A percentile compares a stretch with the other conserved stretches of the same genome.
Evolutionary conservation across 2,113 vertebrate genomes (phyloP).

Genomic region (Coptodon rendalli): DNA sequence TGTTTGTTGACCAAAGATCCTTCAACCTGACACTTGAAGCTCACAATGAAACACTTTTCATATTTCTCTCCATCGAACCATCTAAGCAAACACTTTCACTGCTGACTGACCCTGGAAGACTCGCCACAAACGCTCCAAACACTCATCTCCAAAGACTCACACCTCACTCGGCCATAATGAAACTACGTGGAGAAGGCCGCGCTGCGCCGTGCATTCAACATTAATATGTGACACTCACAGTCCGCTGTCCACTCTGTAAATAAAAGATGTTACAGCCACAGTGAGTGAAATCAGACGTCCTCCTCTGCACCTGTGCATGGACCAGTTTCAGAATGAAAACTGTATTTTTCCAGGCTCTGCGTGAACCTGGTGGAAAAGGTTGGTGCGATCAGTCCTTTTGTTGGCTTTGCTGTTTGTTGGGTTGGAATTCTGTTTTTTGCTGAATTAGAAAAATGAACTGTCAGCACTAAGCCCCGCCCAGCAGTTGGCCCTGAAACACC

Average conservation of each 20-base stretch:
- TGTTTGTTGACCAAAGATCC: background rate
- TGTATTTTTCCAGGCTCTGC: background rate
- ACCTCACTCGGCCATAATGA: background rate
- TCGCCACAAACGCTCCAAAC: background rate
- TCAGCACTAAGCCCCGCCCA: background rate
- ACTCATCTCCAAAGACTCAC: background rate
- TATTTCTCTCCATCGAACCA: background rate
- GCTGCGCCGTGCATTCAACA: background rate
- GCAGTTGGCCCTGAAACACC: background rate
- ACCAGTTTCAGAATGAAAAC: background rate
- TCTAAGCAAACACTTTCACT: background rate
- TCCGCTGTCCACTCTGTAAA: background rate
- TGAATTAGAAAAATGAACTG: background rate
- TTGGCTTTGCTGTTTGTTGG: background rate
- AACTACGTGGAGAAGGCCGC: too few species aligned
- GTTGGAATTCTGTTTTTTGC: background rate
- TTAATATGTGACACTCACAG: background rate
- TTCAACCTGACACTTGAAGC: background rate
- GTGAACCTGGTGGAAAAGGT: background rate
- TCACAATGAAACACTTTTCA: background rate
- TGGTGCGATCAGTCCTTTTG: fast-evolving
- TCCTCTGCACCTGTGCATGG: background rate
- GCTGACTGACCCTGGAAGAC: background rate
- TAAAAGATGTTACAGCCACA: background rate
- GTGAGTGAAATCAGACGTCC: background rate